Evolutionary conservation across 2,888 invertebrate species (phyloP).

Genomic region (Neria commutata): DNA sequence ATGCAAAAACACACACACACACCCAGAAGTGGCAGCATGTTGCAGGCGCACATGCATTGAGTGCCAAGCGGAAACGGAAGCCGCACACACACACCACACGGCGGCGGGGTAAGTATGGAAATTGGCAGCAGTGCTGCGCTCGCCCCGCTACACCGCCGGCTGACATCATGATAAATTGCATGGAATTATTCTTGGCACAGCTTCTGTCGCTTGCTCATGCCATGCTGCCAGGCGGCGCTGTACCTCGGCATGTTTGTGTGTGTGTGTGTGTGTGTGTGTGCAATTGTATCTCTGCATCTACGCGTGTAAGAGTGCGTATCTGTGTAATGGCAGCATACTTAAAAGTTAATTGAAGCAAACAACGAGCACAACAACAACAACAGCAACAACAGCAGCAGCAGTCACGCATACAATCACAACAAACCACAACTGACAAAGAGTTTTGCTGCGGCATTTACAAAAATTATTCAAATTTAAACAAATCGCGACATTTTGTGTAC

Average conservation of each 20-base stretch:
- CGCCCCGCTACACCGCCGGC: conserved; percentile 14
- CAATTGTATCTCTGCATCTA: background rate
- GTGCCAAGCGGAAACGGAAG: conserved; percentile 33
- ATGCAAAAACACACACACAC: conserved; percentile 44
- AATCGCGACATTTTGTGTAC: conserved; percentile 51
- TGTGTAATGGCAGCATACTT: conserved; percentile 47
- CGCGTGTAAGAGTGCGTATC: conserved; percentile 8
- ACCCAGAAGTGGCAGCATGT: conserved; percentile 6
- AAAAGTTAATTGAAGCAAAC: conserved; percentile 52
- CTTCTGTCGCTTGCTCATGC: conserved; percentile 5
- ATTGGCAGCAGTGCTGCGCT: conserved; percentile 6
- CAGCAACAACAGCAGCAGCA: conserved; percentile 14
- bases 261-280: background rate
- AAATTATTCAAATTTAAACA: conserved; percentile 50
- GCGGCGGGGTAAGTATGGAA: background rate
- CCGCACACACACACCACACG: conserved; percentile 31
- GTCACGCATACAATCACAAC: conserved; percentile 13
- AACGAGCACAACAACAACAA: conserved; percentile 12
- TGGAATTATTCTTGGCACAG: conserved; percentile 42
- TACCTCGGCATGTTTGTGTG: background rate
- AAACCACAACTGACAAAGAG: conserved; percentile 28
- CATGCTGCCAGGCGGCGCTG: background rate
- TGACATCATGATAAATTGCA: conserved; percentile 56
- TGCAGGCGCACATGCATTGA: background rate
- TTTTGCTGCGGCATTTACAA: conserved; percentile 24